These are phyloP conservation scores for Yponomeuta sedellus DNA, from an alignment of 2,888 invertebrate species.

Conservation along the genomic window DNA sequence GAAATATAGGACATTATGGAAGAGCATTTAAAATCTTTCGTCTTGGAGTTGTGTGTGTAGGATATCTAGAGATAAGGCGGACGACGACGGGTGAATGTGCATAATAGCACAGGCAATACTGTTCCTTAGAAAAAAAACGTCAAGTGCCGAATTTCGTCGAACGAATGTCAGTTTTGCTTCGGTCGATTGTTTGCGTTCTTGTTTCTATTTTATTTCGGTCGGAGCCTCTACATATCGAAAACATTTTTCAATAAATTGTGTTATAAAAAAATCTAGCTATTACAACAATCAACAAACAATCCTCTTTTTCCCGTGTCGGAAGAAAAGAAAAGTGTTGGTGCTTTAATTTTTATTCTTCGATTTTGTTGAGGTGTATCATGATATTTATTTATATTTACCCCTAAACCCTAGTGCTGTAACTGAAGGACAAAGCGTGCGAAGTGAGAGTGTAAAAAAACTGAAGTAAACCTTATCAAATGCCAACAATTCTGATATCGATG, in stretches of 20 bases:
- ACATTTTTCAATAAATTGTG: constrained; percentile 3
- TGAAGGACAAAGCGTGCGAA: background rate
- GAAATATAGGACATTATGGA: too few species aligned
- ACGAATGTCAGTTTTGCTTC: constrained; percentile 47
- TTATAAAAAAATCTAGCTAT: constrained; percentile 24
- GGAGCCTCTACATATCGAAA: constrained; percentile 25
- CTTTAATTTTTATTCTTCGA: background rate
- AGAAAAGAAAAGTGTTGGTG: background rate
- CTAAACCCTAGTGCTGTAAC: background rate
- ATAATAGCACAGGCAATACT: too few species aligned
- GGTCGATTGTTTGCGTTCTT: constrained; percentile 68
- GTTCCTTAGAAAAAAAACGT: too few species aligned
- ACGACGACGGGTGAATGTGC: too few species aligned
- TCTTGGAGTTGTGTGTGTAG: too few species aligned
- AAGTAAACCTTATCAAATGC: constrained; percentile 43
- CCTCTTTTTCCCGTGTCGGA: background rate
- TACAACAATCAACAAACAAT: background rate
- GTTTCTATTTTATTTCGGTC: constrained; percentile 56
- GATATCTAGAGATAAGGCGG: too few species aligned
- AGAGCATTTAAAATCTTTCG: too few species aligned
- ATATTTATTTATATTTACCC: background rate
- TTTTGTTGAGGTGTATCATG: background rate
- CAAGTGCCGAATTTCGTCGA: too few species aligned
- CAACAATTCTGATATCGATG: constrained; percentile 30
- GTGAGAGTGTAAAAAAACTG: background rate